Evolutionary conservation across 2,797 vertebrate species (phyloP), one percentile per base, ranked within the genome.

Genomic region (Leptoclinus maculatus): DNA sequence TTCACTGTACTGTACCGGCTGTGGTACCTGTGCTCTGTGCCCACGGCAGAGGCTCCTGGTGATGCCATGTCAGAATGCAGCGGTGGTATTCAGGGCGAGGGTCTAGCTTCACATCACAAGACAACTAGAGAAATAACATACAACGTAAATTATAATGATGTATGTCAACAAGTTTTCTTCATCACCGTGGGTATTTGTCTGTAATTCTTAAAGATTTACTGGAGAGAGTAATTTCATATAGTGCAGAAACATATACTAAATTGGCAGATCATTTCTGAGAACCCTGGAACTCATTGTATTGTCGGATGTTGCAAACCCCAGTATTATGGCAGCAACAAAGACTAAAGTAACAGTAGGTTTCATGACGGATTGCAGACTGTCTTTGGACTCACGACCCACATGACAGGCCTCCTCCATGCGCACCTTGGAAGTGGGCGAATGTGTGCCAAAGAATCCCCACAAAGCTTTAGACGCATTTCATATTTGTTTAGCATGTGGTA

Each of bases 31-130:
- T 99, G 96, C 98, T 99, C 95, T 99, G 98, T 95, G 98, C 98
- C 98, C 98, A 99, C 88, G 98, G 98, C 93, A 99, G 96, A 91
- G 98, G 98, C 94, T 99, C 98, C 96, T 99, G 98, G 95, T 99
- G 98, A 96, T 99, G 98, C 98, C 98, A 99, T 91, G 97, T 99
- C 93, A 99, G 93, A 95, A 99, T 99, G 96, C 98, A 99, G 93
- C 98, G 97, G 90, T 99, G 98, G 88, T 99, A 99, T 93, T 99
- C 98, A 91, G 98, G 98, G 82, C 98, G 97, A 73, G 98, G 98
- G 92, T 99, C 98, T 91, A 99, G 86, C 92, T 99, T 99, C 90
- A 99, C 98, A 87, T 99, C 98, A 95, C 98, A 99, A 71, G 98
- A 99, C 95, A 99, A 97, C 98, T 99, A 92, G 80, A 85, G 83